These are phyloP conservation scores for Odobenus rosmarus DNA, from an alignment of 2,113 vertebrate genomes.

Conservation along the genomic window DNA sequence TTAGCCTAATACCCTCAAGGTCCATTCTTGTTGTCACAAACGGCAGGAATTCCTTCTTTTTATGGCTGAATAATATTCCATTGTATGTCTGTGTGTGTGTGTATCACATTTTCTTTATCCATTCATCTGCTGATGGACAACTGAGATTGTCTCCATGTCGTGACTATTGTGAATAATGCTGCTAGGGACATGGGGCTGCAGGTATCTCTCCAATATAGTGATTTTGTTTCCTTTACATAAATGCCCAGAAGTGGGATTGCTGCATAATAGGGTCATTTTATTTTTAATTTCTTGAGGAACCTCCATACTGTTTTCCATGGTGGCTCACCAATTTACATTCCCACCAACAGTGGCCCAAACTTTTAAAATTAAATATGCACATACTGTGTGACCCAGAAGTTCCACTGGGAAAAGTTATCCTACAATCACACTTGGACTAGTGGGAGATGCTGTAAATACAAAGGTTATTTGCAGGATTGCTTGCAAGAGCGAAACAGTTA, in stretches of 20 bases:
- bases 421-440: not conserved
- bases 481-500: not conserved
- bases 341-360: not conserved
- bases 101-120: not conserved
- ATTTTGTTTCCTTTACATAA: not conserved
- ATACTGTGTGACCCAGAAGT: not conserved
- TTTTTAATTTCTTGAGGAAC: not conserved
- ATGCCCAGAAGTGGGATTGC: not conserved
- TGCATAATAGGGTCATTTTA: not conserved
- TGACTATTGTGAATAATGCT: not conserved
- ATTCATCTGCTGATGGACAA: not conserved
- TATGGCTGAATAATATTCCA: not conserved
- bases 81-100: not conserved
- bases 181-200: not conserved
- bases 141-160: not conserved
- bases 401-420: not conserved
- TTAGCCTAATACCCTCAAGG: not conserved
- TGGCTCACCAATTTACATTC: not conserved
- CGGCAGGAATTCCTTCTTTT: not conserved
- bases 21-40: not conserved
- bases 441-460: not conserved
- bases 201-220: not conserved
- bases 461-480: not conserved
- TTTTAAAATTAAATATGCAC: conserved; percentile 31
- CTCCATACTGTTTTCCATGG: not conserved